phyloP scores from a whole-genome alignment of 1,140 invertebrate species.

The Hyphantria cunea region DNA sequence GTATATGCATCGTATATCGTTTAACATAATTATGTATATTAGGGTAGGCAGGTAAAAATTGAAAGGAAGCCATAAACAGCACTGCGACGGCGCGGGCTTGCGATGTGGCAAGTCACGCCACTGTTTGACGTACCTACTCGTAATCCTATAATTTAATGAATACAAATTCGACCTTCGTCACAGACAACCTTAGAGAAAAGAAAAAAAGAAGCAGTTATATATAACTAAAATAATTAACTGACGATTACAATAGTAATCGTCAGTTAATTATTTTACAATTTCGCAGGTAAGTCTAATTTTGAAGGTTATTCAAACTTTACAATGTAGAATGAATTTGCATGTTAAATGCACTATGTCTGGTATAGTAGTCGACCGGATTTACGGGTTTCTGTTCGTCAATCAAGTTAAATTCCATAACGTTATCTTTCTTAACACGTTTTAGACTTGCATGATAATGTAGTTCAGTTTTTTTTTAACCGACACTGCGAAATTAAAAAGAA shows the following conservation, averaged over 20 bases:
- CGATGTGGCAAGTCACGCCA: constrained; percentile 33
- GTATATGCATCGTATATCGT: constrained; percentile 9
- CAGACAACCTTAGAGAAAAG: constrained; percentile 20
- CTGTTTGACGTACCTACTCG: constrained; percentile 17
- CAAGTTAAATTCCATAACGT: too few species aligned
- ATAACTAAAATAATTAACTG: too few species aligned
- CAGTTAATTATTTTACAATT: background rate
- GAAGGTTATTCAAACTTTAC: too few species aligned
- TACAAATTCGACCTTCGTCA: constrained; percentile 36
- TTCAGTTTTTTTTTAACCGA: too few species aligned
- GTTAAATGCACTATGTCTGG: too few species aligned
- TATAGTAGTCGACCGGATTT: too few species aligned
- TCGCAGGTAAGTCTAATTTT: too few species aligned
- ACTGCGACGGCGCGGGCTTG: constrained; percentile 30
- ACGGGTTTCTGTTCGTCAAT: too few species aligned
- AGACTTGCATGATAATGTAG: too few species aligned
- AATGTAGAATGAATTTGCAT: too few species aligned
- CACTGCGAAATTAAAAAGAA: too few species aligned
- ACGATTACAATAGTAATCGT: constrained; percentile 6
- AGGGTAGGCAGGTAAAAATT: background rate
- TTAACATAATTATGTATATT: background rate
- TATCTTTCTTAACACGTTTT: too few species aligned
- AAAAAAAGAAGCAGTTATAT: constrained; percentile 4
- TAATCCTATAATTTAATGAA: constrained; percentile 60
- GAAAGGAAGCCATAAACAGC: constrained; percentile 32